Evolutionary conservation across 2,113 vertebrate species (phyloP), one percentile per base, ranked within the genome.

Genomic region (Campylorhamphus procurvoides): DNA sequence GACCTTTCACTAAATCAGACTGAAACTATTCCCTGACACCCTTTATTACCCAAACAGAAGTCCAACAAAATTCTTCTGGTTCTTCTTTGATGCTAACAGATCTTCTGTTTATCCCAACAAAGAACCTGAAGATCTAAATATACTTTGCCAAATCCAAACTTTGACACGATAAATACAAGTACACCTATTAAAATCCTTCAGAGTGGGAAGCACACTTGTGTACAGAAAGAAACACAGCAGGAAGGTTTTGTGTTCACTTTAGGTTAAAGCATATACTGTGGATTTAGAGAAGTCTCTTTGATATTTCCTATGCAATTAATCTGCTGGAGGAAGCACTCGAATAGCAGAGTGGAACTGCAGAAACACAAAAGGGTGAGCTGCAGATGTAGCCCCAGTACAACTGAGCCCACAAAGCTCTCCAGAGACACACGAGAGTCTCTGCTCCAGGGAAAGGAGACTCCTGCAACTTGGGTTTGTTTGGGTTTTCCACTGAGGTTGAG

Each of bases 251-350:
- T n/a, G 47, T 75, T 74, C 68, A 49, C 28, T 78, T 56, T 60
- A 37, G 79, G 50, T 75, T 67, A 72, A 58, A 84, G 33, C 14
- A 31, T 22, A 27, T 44, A 44, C 60, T 78, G 47, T 46, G 68
- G 64, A 37, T 78, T 92, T 59, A 82, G 80, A 79, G 28, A 44
- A 66, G 46, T 44, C 44, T 81, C 42, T 90, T 66, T 87, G 52
- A 78, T 86, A 86, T 86, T 87, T 94, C 56, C 56, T 75, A 19
- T 60, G 73, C 58, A 89, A 89, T 93, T 92, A 81, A 84, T 63
- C 75, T 79, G 49, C 49, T 52, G 59, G 15, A 84, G 72, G 56
- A 94, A 90, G 59, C 12, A 42, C 64, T 52, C 47, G 60, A 71
- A 84, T 78, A 53, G 20, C 64, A 89, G 60, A n/a, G 49, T 67